Evolutionary conservation across 1,140 invertebrate species (phyloP).

Genomic region (Patella vulgata): DNA sequence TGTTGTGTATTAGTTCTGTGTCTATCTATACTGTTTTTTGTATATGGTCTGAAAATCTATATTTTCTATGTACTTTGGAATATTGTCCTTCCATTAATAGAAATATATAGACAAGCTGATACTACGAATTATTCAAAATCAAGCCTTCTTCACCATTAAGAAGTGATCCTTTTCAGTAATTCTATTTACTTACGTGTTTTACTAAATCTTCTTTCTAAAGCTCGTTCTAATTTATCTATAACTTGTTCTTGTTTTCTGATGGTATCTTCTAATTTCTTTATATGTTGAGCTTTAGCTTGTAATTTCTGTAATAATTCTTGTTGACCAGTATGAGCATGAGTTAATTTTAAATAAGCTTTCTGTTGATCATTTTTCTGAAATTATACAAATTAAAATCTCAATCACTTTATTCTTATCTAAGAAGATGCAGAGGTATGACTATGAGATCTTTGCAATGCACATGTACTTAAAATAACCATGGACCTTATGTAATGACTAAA

Average conservation of each 20-base stretch:
- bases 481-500: not conserved
- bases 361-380: slow-evolving; percentile 62
- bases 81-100: too few relatives aligned
- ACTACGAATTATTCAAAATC: too few relatives aligned
- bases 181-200: slow-evolving; percentile 1
- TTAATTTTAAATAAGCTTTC: slow-evolving; percentile 50
- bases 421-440: not conserved
- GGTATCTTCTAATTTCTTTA: slow-evolving; percentile 57
- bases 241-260: slow-evolving; percentile 61
- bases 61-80: too few relatives aligned
- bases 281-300: slow-evolving; percentile 55
- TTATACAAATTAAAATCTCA: not conserved
- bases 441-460: not conserved
- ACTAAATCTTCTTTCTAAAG: not conserved
- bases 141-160: not conserved
- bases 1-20: too few relatives aligned
- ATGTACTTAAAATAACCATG: not conserved
- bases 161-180: not conserved
- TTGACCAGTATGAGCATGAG: slow-evolving; percentile 49
- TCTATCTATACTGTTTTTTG: too few relatives aligned
- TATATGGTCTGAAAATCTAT: too few relatives aligned
- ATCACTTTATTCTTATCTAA: not conserved
- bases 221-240: slow-evolving; percentile 60
- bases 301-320: slow-evolving; percentile 51
- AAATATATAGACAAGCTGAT: too few relatives aligned